Percentiles rank a stretch among this genome's conserved stretches.
phyloP scores from a whole-genome alignment of 2,113 vertebrate species.

The Megatriorchis doriae region DNA sequence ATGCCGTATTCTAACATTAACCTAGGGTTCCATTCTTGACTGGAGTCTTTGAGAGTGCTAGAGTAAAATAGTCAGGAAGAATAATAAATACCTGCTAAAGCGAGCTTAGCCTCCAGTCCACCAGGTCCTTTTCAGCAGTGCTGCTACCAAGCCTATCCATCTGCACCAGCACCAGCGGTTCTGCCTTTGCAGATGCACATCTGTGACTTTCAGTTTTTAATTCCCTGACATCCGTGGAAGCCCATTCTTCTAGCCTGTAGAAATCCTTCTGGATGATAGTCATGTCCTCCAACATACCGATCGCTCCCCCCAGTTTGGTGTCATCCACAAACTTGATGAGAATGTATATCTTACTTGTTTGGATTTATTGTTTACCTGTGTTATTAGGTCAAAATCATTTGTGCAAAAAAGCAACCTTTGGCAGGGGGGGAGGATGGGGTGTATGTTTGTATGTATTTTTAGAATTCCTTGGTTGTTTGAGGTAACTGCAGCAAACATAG shows the following conservation, averaged over 20 bases:
- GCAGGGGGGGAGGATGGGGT: rapidly evolving
- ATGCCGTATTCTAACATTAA: neutral
- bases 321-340: neutral
- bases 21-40: neutral
- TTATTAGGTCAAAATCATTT: neutral
- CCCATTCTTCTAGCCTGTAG: neutral
- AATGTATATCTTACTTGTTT: neutral
- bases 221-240: neutral
- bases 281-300: neutral
- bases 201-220: neutral
- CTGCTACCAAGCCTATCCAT: neutral
- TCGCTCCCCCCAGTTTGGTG: neutral
- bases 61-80: neutral
- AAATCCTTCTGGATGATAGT: neutral
- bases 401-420: neutral
- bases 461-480: neutral
- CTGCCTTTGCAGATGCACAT: neutral
- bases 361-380: neutral
- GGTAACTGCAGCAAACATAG: neutral
- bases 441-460: neutral
- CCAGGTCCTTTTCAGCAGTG: neutral
- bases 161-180: neutral
- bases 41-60: neutral
- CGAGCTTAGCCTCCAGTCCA: neutral
- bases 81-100: neutral